Base-by-base conservation (phyloP, 1,140 invertebrate species). In the Drosophila equinoxialis region DNA sequence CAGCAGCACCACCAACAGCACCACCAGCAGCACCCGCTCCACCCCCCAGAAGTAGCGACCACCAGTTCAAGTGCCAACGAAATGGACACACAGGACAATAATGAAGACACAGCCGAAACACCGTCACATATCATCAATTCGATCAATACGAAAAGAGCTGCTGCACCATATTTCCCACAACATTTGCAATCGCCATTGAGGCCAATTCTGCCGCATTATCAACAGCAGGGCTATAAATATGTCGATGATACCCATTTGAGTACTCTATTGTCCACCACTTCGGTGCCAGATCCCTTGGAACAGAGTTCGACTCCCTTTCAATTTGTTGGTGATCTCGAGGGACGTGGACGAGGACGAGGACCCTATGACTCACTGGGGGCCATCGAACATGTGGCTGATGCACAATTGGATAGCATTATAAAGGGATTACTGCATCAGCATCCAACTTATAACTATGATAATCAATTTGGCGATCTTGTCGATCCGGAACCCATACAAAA, bases 331-430 rank as follows among this genome's bases (percentile, higher is more conserved):
- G 84, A 89, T 35, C 42, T 90, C 65, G 77, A 90, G 26, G 20
- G 17, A 30, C 30, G 0, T 64, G 1, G 69, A 58, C 1, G 54
- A 61, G 10, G 10, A 0, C 61, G 68, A 51, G 58, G 68, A 23
- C 1, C 71, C 77, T 14, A 13, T 33, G 6, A 10, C 70, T 6
- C 23, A 11, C 41, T 42, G 65, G 77, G 17, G 74, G 82, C 89
- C 41, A 74, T 84, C 64, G 73, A 84, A 62, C 82, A 81, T 57
- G 57, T 90, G 6, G 63, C 77, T 11, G 74, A 90, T 51, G 65
- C 78, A 4, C 83, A 91, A 13, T 68, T 91, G 45, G 86, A 91
- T 60, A 68, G 64, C 48, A 82, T 91, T 5, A 91, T 91, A 26
- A 74, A 86, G 10, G 81, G 85, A 13, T 79, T 91, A 54, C 63